These are phyloP conservation scores for Muscina levida DNA, from an alignment of 2,888 invertebrate species.

Conservation along the genomic window DNA sequence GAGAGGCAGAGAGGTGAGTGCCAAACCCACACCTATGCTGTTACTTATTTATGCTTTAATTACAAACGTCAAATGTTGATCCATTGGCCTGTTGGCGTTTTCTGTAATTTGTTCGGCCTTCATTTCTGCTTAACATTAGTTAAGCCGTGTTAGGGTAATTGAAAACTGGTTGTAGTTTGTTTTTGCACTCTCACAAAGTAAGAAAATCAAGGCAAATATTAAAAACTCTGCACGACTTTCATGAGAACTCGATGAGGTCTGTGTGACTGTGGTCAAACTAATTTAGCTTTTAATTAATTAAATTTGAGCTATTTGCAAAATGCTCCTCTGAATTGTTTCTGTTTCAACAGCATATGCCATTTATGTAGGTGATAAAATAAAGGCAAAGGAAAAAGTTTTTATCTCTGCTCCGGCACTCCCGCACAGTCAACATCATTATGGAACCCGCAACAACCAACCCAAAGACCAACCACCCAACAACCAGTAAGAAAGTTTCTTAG, in stretches of 20 bases:
- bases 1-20: too few relatives aligned
- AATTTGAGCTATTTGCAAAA: constrained; percentile 36
- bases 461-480: neutral
- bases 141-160: too few relatives aligned
- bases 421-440: constrained; percentile 29
- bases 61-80: too few relatives aligned
- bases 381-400: constrained; percentile 56
- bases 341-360: constrained; percentile 56
- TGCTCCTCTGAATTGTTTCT: neutral
- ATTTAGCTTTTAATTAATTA: constrained; percentile 65
- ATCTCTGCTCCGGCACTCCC: constrained; percentile 48
- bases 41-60: too few relatives aligned
- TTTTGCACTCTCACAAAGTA: too few relatives aligned
- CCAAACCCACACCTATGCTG: too few relatives aligned
- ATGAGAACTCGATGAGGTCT: neutral
- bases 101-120: too few relatives aligned
- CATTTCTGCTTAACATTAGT: too few relatives aligned
- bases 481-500: constrained; percentile 30
- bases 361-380: constrained; percentile 60
- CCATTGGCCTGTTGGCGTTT: too few relatives aligned
- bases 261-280: constrained; percentile 63
- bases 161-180: too few relatives aligned
- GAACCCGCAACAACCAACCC: constrained; percentile 7
- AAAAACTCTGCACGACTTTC: neutral
- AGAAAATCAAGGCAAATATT: too few relatives aligned